These are phyloP conservation scores for Micronycteris hirsuta DNA, from an alignment of 2,113 vertebrate genomes.

Conservation along the genomic window DNA sequence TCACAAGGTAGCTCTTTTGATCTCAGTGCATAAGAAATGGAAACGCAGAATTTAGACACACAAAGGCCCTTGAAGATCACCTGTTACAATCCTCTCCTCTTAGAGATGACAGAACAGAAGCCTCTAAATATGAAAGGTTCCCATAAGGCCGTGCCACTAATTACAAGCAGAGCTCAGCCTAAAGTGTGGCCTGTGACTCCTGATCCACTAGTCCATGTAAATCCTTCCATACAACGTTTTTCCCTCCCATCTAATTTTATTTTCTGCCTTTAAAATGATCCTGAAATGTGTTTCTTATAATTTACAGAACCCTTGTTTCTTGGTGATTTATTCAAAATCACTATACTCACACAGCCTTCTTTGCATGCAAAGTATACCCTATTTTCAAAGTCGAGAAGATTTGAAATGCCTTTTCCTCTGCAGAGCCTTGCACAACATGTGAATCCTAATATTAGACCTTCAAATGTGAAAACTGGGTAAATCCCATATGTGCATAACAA, in stretches of 20 bases:
- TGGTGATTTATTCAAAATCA: conserved; percentile 55
- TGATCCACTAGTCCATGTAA: background rate
- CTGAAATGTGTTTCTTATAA: conserved; percentile 36
- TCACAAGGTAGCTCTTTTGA: background rate
- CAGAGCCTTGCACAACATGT: conserved; percentile 36
- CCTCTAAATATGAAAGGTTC: background rate
- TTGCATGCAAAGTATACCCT: conserved; percentile 59
- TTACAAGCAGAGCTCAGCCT: background rate
- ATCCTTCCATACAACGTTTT: conserved; percentile 11
- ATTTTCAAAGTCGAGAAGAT: conserved; percentile 55
- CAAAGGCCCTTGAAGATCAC: background rate
- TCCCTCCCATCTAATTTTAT: conserved; percentile 23
- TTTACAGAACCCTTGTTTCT: conserved; percentile 36
- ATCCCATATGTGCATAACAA: conserved; percentile 65
- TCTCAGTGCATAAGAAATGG: background rate
- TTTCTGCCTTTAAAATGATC: conserved; percentile 38
- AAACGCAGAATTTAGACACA: background rate
- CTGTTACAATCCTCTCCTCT: background rate
- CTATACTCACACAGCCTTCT: conserved; percentile 22
- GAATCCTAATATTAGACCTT: conserved; percentile 74
- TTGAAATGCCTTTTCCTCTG: conserved; percentile 44
- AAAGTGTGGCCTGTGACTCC: background rate
- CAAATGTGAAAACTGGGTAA: conserved; percentile 57
- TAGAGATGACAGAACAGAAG: background rate
- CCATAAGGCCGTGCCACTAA: background rate